Evolutionary conservation across 2,113 vertebrate genomes (phyloP).

Genomic region (Malaclemys terrapin): DNA sequence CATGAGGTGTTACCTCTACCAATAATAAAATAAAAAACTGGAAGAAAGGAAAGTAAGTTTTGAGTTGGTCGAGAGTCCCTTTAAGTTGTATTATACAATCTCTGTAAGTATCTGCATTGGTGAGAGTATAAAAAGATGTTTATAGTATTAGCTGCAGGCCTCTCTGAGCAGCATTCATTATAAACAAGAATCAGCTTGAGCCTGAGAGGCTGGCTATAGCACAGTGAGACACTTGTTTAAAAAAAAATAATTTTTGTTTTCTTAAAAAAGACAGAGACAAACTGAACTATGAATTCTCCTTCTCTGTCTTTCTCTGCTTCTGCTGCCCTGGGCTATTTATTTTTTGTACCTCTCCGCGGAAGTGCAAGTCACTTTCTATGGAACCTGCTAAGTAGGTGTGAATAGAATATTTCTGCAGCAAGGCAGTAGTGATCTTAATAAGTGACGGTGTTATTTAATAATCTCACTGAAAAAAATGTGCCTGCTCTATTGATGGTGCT

Average conservation of each 20-base stretch:
- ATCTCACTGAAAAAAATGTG: neutral
- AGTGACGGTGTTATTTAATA: neutral
- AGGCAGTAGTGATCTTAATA: neutral
- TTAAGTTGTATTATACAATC: neutral
- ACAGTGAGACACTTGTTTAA: neutral
- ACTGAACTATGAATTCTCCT: neutral
- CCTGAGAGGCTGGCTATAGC: neutral
- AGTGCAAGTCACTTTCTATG: neutral
- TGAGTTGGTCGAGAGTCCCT: neutral
- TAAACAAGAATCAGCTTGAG: neutral
- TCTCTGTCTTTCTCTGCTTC: neutral
- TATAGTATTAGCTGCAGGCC: neutral
- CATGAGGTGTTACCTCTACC: neutral
- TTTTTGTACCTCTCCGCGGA: neutral
- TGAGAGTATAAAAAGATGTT: neutral
- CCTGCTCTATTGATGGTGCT: neutral
- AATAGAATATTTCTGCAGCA: neutral
- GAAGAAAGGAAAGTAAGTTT: neutral
- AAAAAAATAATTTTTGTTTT: neutral
- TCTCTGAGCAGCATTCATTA: neutral
- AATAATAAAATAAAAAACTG: neutral
- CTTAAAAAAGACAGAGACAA: neutral
- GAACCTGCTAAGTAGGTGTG: neutral
- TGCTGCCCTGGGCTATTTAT: conserved; percentile 10
- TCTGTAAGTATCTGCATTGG: neutral